Conservation (phyloP, 2,797 vertebrate species). For the Knipowitschia caucasica region DNA sequence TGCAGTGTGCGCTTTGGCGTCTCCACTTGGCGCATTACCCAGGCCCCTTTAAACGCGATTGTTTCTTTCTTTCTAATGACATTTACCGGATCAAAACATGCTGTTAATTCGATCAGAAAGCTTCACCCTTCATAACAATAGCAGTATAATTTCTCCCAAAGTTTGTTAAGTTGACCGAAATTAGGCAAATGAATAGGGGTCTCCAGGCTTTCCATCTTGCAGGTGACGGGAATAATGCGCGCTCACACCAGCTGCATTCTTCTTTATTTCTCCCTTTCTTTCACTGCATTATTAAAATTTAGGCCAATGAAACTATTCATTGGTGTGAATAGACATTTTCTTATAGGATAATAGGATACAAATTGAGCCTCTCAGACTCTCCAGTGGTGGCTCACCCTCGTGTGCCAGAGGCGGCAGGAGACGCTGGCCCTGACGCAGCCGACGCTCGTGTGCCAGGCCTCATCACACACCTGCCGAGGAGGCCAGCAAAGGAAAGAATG, state of each 20-base stretch:
- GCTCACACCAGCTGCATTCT: slow-evolving; percentile 96
- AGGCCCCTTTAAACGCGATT: slow-evolving; percentile 96
- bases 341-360: slow-evolving; percentile 99
- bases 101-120: slow-evolving; percentile 99
- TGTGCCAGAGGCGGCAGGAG: slow-evolving; percentile 92
- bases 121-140: slow-evolving; percentile 97
- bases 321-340: slow-evolving; percentile 99
- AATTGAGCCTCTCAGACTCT: slow-evolving; percentile 97
- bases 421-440: slow-evolving; percentile 74
- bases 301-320: slow-evolving; percentile 98
- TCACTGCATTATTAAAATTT: slow-evolving; percentile 97
- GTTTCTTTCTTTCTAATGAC: slow-evolving; percentile 99
- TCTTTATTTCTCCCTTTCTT: slow-evolving; percentile 92
- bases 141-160: slow-evolving; percentile 98
- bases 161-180: slow-evolving; percentile 99
- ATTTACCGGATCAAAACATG: slow-evolving; percentile 99
- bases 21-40: slow-evolving; percentile 98
- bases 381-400: slow-evolving; percentile 89
- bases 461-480: slow-evolving; percentile 93
- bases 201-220: slow-evolving; percentile 90
- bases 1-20: slow-evolving; percentile 96
- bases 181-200: slow-evolving; percentile 99
- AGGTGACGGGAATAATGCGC: slow-evolving; percentile 99
- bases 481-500: slow-evolving; percentile 85
- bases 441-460: slow-evolving; percentile 91